Conservation (phyloP, 2,888 invertebrate species). For the Cephonodes hylas region DNA sequence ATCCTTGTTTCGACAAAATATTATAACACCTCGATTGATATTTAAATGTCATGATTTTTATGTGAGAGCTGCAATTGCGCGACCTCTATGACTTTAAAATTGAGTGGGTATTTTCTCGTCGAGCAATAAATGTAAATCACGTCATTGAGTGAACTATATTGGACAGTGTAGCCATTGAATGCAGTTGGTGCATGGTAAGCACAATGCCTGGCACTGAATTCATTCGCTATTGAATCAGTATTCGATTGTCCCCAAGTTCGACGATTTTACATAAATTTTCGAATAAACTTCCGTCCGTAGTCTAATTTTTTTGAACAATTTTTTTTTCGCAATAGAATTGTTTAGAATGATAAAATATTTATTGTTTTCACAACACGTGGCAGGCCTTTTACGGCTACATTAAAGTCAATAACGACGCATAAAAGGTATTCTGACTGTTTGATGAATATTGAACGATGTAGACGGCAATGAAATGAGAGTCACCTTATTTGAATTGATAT, state of each 20-base stretch:
- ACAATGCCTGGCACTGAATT: constrained; percentile 59
- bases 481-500: constrained; percentile 52
- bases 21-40: neutral
- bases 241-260: constrained; percentile 61
- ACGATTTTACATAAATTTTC: constrained; percentile 45
- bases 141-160: constrained; percentile 63
- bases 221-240: constrained; percentile 64
- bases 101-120: constrained; percentile 46
- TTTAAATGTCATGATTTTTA: constrained; percentile 14
- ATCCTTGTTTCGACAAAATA: neutral
- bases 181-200: constrained; percentile 64
- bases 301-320: neutral
- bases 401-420: constrained; percentile 10
- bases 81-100: constrained; percentile 45
- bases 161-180: constrained; percentile 56
- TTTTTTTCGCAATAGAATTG: neutral
- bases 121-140: constrained; percentile 70
- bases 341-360: neutral
- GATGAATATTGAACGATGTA: constrained; percentile 41
- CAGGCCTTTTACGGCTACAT: neutral
- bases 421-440: constrained; percentile 21
- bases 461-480: constrained; percentile 40
- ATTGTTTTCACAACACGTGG: neutral
- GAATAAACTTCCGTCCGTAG: constrained; percentile 7
- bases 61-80: constrained; percentile 21